A percentile compares a stretch with the other conserved stretches of the same genome.
Evolutionary conservation across 1,140 invertebrate genomes (phyloP).

Genomic region (Vollenhovia emeryi): DNA sequence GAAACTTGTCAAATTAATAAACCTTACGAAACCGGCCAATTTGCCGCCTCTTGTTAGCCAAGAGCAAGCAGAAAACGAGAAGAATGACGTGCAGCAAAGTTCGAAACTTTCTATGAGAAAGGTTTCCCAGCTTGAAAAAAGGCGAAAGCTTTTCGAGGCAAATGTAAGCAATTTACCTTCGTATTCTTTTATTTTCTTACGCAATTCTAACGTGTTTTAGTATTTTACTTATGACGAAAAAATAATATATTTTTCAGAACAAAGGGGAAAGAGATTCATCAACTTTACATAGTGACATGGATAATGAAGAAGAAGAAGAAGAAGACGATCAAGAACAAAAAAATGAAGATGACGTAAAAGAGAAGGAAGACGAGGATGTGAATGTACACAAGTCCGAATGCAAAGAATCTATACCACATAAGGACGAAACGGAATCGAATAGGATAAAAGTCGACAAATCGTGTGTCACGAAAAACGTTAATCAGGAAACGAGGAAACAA

Average conservation of each 20-base stretch:
- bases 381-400: neutral
- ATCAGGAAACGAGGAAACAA: neutral
- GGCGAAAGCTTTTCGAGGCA: conserved; percentile 21
- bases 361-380: neutral
- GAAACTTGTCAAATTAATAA: conserved; percentile 89
- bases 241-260: conserved; percentile 25
- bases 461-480: neutral
- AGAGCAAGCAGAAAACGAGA: neutral
- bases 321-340: neutral
- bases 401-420: neutral
- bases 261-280: neutral
- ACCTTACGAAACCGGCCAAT: conserved; percentile 91
- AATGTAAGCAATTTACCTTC: neutral
- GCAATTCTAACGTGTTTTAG: neutral
- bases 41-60: conserved; percentile 85
- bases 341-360: neutral
- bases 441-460: neutral
- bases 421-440: neutral
- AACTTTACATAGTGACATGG: neutral
- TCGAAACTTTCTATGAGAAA: conserved; percentile 16
- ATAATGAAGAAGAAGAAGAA: conserved; percentile 9
- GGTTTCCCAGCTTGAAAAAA: conserved; percentile 39
- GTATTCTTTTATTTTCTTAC: neutral
- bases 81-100: neutral
- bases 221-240: neutral